Evolutionary conservation across 64 coral and sea anemone species (phyloP), one percentile per base, ranked within the genome.

Genomic region (Actinia equina): DNA sequence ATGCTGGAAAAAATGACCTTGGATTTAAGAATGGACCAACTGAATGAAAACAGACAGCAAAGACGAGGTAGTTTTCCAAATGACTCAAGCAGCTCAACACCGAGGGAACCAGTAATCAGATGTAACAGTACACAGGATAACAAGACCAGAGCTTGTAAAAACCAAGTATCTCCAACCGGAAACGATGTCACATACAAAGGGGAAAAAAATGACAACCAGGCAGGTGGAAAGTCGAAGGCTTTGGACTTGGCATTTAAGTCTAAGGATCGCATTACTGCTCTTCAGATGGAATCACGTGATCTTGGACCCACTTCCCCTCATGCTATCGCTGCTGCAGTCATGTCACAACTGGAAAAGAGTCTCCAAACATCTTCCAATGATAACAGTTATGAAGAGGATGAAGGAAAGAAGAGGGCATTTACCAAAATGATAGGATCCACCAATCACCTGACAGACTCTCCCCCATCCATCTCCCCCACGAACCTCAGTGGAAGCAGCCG

Each of bases 261-360:
- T 30, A 93, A 85, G 85, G 88, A 76, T 65, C 85, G 51, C 11
- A 71, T 45, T 19, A 30, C 64, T 44, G 86, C 77, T 52, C 44
- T 88, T 83, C 80, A 52, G 22, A 78, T 82, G 65, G 77, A 84
- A 67, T 78, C 83, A 41, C 77, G 41, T 46, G 52, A 86, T 6
- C 82, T 82, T 44, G 89, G 89, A 0, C 86, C 84, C 27, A 93
- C 91, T 45, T 91, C 93, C 41, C 93, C 93, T 3, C 93, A 94
- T 44, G 93, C 89, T 41, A 97, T 97, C 8, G 94, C 94, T 77
- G 92, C 94, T 6, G 91, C 91, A 1, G 88, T 97, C 46, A 87
- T 92, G 77, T 93, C 94, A 30, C 91, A 91, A 81, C 94, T 41
- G 2, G 91, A 90, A 25, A 97, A 97, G 89, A 97, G 76, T 60